Evolutionary conservation across 2,113 vertebrate genomes (phyloP).

Genomic region (Atrichornis clamosus): DNA sequence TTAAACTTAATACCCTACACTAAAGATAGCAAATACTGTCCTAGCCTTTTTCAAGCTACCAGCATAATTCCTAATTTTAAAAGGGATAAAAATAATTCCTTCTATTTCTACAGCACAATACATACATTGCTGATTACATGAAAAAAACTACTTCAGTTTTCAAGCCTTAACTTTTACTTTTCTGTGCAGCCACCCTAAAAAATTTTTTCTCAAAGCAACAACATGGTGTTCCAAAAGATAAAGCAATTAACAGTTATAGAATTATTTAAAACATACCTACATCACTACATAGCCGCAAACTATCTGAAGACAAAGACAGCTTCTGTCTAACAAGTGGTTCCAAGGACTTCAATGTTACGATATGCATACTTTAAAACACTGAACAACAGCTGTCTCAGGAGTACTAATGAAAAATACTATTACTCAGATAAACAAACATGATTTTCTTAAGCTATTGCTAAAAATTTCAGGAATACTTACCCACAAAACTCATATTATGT

Average conservation of each 20-base stretch:
- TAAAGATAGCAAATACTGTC: constrained; percentile 64
- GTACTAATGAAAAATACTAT: constrained; percentile 62
- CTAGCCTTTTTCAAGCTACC: constrained; percentile 67
- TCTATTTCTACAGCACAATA: constrained; percentile 71
- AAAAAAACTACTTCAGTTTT: constrained; percentile 70
- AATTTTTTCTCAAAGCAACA: constrained; percentile 63
- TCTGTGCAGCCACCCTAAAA: constrained; percentile 63
- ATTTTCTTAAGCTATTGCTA: constrained; percentile 76
- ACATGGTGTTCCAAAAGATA: constrained; percentile 65
- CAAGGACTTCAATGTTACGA: constrained; percentile 67
- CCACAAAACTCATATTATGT: constrained; percentile 73
- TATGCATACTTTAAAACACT: constrained; percentile 70
- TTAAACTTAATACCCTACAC: constrained; percentile 72
- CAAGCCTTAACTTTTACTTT: constrained; percentile 65
- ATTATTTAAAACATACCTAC: constrained; percentile 68
- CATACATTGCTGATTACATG: constrained; percentile 74
- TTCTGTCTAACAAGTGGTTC: constrained; percentile 69
- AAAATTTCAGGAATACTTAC: constrained; percentile 80
- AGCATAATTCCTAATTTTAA: constrained; percentile 56
- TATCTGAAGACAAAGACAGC: constrained; percentile 65
- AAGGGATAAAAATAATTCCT: constrained; percentile 69
- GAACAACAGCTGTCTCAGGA: constrained; percentile 66
- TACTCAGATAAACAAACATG: constrained; percentile 68
- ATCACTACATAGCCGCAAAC: constrained; percentile 61
- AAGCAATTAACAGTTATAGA: constrained; percentile 61